These are phyloP conservation scores for Steatornis caripensis DNA, from an alignment of 2,113 vertebrate genomes.

Conservation along the genomic window DNA sequence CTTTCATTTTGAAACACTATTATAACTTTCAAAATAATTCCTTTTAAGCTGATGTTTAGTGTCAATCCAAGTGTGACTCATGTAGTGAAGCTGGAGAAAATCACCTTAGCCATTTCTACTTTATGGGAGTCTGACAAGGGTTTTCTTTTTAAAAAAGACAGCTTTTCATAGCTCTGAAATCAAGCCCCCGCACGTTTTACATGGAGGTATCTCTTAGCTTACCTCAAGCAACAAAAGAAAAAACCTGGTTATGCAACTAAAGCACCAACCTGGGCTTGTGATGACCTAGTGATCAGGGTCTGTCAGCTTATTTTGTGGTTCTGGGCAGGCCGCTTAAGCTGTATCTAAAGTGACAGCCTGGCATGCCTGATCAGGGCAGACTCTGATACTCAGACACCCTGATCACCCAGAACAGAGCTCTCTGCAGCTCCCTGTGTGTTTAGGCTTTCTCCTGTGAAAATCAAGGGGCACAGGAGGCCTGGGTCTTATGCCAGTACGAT, in stretches of 20 bases:
- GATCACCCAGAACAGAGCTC: neutral
- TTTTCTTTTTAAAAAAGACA: neutral
- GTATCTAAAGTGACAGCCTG: neutral
- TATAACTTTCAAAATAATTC: conserved; percentile 65
- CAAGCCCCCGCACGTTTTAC: neutral
- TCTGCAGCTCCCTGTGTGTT: neutral
- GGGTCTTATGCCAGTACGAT: neutral
- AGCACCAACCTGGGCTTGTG: neutral
- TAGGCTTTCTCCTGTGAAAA: neutral
- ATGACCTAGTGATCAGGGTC: neutral
- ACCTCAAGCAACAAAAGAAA: neutral
- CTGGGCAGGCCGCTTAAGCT: neutral
- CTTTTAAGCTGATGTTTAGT: conserved; percentile 40
- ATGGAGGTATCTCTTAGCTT: neutral
- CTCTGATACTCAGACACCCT: neutral
- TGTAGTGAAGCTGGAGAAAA: conserved; percentile 12
- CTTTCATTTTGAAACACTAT: conserved; percentile 48
- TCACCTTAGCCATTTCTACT: conserved; percentile 9
- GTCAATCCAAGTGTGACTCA: conserved; percentile 15
- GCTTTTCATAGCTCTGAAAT: neutral
- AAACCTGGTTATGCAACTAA: neutral
- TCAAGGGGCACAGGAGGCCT: neutral
- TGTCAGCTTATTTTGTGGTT: neutral
- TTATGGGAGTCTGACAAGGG: neutral
- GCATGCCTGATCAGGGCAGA: neutral